These are phyloP conservation scores for Centropyge bicolor DNA, from an alignment of 2,797 vertebrate genomes.

Conservation along the genomic window DNA sequence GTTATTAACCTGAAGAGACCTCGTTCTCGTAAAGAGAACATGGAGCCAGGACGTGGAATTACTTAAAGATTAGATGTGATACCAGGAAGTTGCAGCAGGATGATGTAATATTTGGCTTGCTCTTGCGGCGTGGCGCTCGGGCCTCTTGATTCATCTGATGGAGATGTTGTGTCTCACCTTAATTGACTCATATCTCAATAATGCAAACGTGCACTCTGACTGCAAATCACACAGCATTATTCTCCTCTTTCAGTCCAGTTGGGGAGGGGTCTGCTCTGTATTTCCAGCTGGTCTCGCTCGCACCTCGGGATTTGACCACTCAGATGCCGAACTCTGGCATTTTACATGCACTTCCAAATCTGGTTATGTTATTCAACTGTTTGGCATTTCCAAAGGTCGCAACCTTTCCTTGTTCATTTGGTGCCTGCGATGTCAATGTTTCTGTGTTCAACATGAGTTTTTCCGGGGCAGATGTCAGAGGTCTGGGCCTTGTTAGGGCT, in stretches of 20 bases:
- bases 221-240: conserved; percentile 24
- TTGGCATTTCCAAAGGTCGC: conserved; percentile 88
- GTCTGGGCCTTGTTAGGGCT: conserved; percentile 67
- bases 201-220: conserved; percentile 26
- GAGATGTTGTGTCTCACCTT: conserved; percentile 47
- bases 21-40: conserved; percentile 70
- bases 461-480: conserved; percentile 70
- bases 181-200: conserved; percentile 37
- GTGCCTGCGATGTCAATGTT: conserved; percentile 77
- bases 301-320: conserved; percentile 66
- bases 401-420: conserved; percentile 84
- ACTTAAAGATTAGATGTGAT: conserved; percentile 68
- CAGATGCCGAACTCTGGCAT: conserved; percentile 78
- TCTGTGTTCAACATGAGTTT: conserved; percentile 79
- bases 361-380: conserved; percentile 81
- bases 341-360: conserved; percentile 79
- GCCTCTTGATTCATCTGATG: conserved; percentile 41
- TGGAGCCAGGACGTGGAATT: conserved; percentile 55
- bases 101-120: conserved; percentile 68
- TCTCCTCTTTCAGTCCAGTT: neutral
- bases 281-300: conserved; percentile 45
- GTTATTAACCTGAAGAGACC: conserved; percentile 70
- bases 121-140: conserved; percentile 8
- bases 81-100: conserved; percentile 46
- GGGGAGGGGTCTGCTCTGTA: conserved; percentile 18